Evolutionary conservation across 2,113 vertebrate species (phyloP), one percentile per base, ranked within the genome.

Genomic region (Sorex fumeus): DNA sequence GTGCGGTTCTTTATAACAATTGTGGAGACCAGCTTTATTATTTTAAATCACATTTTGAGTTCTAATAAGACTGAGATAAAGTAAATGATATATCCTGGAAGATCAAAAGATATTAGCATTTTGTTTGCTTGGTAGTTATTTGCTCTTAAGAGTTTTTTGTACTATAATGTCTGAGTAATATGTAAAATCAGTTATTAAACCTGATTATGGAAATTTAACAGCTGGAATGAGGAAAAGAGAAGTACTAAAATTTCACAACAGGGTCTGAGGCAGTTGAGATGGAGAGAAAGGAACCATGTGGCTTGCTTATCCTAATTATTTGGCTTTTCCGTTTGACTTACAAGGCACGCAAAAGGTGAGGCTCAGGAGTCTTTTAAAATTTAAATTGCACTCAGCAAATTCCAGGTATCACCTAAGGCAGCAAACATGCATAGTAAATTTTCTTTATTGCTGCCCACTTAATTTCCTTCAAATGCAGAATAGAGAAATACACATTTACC

Each of bases 331-430:
- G 67, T 89, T 92, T 86, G 88, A 86, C 80, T 87, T 87, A 53
- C 69, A 62, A 11, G 81, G 92, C 67, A 85, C 67, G 76, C 90
- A 80, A 91, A 83, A 92, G 85, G 94, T 88, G 67, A 93, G 77
- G 72, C 67, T 81, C 67, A 10, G 72, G 88, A 90, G 88, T 13
- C 90, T 95, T 92, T 95, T 94, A 91, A 96, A 96, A 75, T 71
- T 88, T 88, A 84, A 95, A 80, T 87, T 93, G 64, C 18, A 32
- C 71, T 91, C 80, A 88, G 84, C 86, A 92, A 90, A 94, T 95
- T 94, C 93, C 93, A 95, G 94, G 81, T 94, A 81, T 60, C 93
- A 95, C 71, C 82, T 86, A 93, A 88, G 80, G 57, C 91, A 89
- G 92, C 93, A 93, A 91, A 69, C 82, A 53, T 80, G 82, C 47